phyloP scores from a whole-genome alignment of 2,113 vertebrate species.

The Phylloscopus trochiloides region DNA sequence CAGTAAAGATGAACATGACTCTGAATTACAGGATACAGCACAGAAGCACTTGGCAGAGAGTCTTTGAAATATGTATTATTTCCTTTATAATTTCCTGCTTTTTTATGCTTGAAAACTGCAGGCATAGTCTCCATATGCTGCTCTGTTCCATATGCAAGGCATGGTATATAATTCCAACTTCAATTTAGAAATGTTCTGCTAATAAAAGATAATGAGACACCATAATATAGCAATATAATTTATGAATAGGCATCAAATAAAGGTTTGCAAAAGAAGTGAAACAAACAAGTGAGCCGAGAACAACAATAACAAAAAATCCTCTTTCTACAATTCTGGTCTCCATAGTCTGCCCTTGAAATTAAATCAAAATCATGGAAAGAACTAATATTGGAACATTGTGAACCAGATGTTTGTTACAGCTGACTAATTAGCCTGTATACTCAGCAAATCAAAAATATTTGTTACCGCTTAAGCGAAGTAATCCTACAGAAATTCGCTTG shows the following conservation, averaged over 20 bases:
- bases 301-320: neutral
- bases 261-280: constrained; percentile 60
- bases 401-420: constrained; percentile 64
- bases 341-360: constrained; percentile 32
- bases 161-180: constrained; percentile 53
- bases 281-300: constrained; percentile 39
- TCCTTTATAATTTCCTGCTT: constrained; percentile 45
- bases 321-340: constrained; percentile 35
- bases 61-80: constrained; percentile 41
- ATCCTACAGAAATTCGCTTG: neutral
- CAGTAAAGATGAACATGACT: neutral
- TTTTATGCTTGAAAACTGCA: constrained; percentile 20
- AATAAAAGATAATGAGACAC: constrained; percentile 72
- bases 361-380: constrained; percentile 52
- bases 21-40: constrained; percentile 15
- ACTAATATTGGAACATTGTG: constrained; percentile 40
- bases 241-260: constrained; percentile 65
- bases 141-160: constrained; percentile 19
- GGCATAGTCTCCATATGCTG: constrained; percentile 1
- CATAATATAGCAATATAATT: constrained; percentile 50
- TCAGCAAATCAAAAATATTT: constrained; percentile 62
- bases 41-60: constrained; percentile 24
- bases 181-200: constrained; percentile 64
- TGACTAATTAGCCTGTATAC: constrained; percentile 52
- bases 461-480: neutral